phyloP scores from a whole-genome alignment of 2,888 invertebrate species.

The Orthonychiurus folsomi region DNA sequence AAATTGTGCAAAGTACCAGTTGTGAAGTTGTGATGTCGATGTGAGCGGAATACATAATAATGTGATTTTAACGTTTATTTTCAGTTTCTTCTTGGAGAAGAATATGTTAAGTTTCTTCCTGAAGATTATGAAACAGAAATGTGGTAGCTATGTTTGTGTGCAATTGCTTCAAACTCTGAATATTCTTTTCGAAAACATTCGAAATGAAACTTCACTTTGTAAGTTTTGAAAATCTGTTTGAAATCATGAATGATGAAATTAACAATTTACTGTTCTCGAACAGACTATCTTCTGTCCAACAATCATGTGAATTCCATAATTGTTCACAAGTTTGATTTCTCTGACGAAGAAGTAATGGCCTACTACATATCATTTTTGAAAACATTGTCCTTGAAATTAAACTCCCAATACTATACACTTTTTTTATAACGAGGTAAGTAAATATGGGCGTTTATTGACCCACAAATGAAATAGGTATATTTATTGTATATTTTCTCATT shows the following conservation, averaged over 20 bases:
- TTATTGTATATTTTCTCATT: neutral
- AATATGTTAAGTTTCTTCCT: constrained; percentile 98
- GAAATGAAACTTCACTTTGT: constrained; percentile 98
- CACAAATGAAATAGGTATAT: neutral
- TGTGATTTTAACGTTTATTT: constrained; percentile 3
- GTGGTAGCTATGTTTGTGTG: constrained; percentile 94
- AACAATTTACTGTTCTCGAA: no score
- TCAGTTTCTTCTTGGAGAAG: constrained; percentile 95
- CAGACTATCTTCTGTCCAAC: constrained; percentile 97
- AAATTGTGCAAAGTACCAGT: neutral
- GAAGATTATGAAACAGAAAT: constrained; percentile 93
- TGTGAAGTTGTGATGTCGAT: neutral
- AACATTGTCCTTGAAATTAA: constrained; percentile 92
- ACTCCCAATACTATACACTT: constrained; percentile 98
- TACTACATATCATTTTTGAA: constrained; percentile 99
- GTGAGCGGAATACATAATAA: neutral
- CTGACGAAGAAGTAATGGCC: constrained; percentile 99
- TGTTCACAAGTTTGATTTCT: constrained; percentile 98
- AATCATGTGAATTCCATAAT: constrained; percentile 99
- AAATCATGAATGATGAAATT: no score
- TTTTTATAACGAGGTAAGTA: constrained; percentile 94
- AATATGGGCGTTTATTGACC: constrained; percentile 16
- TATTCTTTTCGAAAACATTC: constrained; percentile 97
- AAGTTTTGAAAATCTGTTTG: no score
- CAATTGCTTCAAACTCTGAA: constrained; percentile 96